Evolutionary conservation across 1,140 invertebrate genomes (phyloP).

Genomic region (Helicoverpa armigera): DNA sequence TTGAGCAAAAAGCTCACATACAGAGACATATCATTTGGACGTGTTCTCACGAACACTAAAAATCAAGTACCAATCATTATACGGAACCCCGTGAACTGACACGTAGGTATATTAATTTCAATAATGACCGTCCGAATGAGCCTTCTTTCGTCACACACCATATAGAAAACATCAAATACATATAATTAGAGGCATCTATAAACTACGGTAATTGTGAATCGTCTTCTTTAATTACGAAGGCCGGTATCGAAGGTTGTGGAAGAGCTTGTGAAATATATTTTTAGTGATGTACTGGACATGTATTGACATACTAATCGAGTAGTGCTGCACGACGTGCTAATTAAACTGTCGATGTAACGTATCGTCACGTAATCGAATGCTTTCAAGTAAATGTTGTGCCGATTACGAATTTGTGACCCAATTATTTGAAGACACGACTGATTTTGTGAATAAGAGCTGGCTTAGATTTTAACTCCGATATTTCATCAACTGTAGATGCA

Average conservation of each 20-base stretch:
- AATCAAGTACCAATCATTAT: constrained; percentile 79
- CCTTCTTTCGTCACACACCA: constrained; percentile 82
- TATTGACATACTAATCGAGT: constrained; percentile 47
- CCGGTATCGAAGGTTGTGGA: constrained; percentile 67
- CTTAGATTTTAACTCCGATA: no score
- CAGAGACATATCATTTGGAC: constrained; percentile 78
- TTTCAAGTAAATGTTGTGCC: constrained; percentile 19
- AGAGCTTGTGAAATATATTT: constrained; percentile 74
- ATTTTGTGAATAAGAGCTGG: background rate
- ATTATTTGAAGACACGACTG: background rate
- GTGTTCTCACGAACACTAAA: constrained; percentile 83
- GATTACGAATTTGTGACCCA: background rate
- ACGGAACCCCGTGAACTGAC: constrained; percentile 79
- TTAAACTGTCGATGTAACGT: constrained; percentile 31
- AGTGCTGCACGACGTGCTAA: constrained; percentile 29
- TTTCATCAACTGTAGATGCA: no score
- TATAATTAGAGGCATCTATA: constrained; percentile 85
- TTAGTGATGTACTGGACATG: constrained; percentile 45
- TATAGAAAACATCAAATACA: constrained; percentile 85
- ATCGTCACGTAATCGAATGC: constrained; percentile 7
- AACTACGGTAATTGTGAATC: constrained; percentile 82
- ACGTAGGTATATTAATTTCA: constrained; percentile 86
- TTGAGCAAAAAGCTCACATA: constrained; percentile 68
- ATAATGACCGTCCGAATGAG: constrained; percentile 82
- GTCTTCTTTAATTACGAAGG: constrained; percentile 84